Evolutionary conservation across 1,140 invertebrate genomes (phyloP), one percentile per base, ranked within the genome.

Genomic region (Stegodyphus mimosarum): DNA sequence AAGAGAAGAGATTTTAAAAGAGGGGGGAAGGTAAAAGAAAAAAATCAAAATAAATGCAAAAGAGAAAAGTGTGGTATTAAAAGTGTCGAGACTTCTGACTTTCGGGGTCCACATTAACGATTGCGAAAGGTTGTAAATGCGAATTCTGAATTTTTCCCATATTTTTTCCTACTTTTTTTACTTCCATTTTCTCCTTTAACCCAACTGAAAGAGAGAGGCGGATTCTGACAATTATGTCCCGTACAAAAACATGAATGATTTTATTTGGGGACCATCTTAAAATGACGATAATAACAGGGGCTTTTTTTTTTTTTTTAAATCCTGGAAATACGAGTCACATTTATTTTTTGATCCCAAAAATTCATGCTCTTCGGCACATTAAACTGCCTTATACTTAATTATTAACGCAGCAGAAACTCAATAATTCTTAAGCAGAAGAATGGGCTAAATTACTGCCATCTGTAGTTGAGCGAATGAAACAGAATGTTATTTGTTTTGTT

Each of bases 11-110:
- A 33, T 63, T 63, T 55, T 73, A 52, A 73, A 73, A 18, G 49
- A 51, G 48, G 60, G 49, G 15, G 13, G 49, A 52, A 67, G 64
- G 17, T 17, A 67, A 17, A 78, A 13, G 7, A 67, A 76, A 60
- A 75, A 75, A 53, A 11, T 2, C 13, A 18, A 83, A 80, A 80
- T 80, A 80, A 80, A 80, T 73, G 13, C 18, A 15, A 75, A 75
- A 55, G 69, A 55, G 49, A 76, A 70, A 66, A 63, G 49, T 48
- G 17, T 18, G 70, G 63, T 75, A 75, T 64, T 83, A 50, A 49
- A 83, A 83, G 52, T 69, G 81, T 83, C 81, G 81, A 55, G 81
- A 83, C 81, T 83, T 83, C 51, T 83, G 81, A 83, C 81, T 83
- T 51, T 49, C 53, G 9, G 64, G 17, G 71, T 83, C 71, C 60